Evolutionary conservation across 2,888 invertebrate species (phyloP).

Genomic region (Allolobophora icterica): DNA sequence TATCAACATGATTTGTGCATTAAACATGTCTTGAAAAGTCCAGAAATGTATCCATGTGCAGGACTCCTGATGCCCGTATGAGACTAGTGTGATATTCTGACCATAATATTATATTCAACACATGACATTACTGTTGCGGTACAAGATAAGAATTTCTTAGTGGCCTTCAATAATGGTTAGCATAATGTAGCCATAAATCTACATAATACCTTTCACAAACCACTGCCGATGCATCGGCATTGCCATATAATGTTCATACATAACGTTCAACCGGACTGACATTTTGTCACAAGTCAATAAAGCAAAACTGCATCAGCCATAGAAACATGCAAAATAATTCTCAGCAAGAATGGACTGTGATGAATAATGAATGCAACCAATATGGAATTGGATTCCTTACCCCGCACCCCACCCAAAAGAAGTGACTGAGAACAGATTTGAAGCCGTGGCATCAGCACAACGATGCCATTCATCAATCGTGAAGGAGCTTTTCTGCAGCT

Average conservation of each 20-base stretch:
- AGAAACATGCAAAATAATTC: constrained; percentile 17
- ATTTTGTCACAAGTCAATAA: background rate
- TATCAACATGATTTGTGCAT: too few relatives aligned
- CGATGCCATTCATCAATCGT: background rate
- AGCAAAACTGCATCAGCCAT: background rate
- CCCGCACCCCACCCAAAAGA: background rate
- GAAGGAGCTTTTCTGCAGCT: background rate
- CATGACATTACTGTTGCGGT: too few relatives aligned
- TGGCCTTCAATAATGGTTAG: background rate
- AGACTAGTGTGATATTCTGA: too few relatives aligned
- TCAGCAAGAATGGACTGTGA: background rate
- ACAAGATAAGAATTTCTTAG: background rate
- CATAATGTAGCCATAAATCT: background rate
- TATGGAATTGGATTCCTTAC: background rate
- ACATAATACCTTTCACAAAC: background rate
- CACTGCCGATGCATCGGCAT: background rate
- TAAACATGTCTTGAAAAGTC: too few relatives aligned
- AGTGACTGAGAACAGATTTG: background rate
- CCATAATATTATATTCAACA: too few relatives aligned
- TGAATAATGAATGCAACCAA: constrained; percentile 12
- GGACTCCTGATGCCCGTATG: too few relatives aligned
- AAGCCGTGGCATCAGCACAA: background rate
- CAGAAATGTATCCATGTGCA: too few relatives aligned
- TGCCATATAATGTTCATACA: too few relatives aligned
- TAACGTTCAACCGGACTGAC: background rate